Evolutionary conservation across 2,797 vertebrate genomes (phyloP).

Genomic region (Halcyon chelicuti): DNA sequence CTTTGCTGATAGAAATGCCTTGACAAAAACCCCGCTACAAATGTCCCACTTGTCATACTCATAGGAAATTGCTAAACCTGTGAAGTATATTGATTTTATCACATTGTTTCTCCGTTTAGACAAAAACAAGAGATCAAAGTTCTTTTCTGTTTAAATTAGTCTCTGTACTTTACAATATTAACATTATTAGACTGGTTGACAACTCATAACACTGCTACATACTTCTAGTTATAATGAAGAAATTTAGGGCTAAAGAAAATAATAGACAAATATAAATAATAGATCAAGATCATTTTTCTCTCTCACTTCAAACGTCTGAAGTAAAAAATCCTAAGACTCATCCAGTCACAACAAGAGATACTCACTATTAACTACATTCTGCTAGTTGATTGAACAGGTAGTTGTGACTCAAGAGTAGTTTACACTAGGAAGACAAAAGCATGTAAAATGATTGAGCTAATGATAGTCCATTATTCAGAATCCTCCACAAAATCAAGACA

Average conservation of each 20-base stretch:
- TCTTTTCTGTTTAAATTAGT: slow-evolving; percentile 6
- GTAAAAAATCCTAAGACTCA: not conserved
- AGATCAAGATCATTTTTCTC: not conserved
- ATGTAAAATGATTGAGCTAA: slow-evolving; percentile 6
- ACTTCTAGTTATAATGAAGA: not conserved
- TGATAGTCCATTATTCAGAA: slow-evolving; percentile 19
- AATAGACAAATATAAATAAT: not conserved
- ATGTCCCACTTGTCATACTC: not conserved
- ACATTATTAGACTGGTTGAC: slow-evolving; percentile 2
- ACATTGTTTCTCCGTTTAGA: slow-evolving; percentile 10
- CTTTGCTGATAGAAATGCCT: not conserved
- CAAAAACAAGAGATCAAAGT: slow-evolving; percentile 15
- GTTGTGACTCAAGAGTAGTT: slow-evolving; percentile 14
- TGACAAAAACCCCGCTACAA: not conserved
- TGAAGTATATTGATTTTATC: not conserved
- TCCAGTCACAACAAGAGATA: not conserved
- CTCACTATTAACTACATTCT: not conserved
- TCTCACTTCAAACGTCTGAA: not conserved
- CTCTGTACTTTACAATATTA: not conserved
- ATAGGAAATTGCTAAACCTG: not conserved
- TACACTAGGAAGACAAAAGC: not conserved
- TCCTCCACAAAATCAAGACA: slow-evolving; percentile 6
- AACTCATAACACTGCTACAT: not conserved
- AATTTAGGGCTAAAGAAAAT: not conserved
- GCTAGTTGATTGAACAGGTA: not conserved